Evolutionary conservation across 2,113 vertebrate species (phyloP).

Genomic region (Mystacornis crossleyi): DNA sequence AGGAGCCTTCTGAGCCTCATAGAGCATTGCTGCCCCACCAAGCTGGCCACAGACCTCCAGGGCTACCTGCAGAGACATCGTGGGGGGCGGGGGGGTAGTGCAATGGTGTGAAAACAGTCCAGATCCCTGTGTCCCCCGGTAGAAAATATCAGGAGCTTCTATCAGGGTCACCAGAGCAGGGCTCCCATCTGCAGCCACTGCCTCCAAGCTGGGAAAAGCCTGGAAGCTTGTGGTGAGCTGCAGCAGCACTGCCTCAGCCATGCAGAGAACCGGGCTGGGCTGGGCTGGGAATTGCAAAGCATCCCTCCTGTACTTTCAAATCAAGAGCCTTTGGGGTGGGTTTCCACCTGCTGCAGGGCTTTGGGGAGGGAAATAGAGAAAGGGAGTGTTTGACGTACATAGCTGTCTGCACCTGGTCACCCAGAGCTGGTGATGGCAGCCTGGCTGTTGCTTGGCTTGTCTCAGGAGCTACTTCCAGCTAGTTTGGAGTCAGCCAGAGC

Average conservation of each 20-base stretch:
- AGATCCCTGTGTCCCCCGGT: neutral
- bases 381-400: neutral
- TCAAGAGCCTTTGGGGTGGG: neutral
- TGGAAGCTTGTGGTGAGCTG: neutral
- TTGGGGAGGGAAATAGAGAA: neutral
- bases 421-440: neutral
- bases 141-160: neutral
- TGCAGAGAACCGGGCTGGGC: neutral
- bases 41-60: neutral
- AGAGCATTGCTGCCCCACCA: accelerated
- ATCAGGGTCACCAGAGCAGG: neutral
- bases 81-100: accelerated
- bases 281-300: neutral
- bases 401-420: neutral
- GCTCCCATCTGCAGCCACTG: accelerated
- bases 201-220: neutral
- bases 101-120: neutral
- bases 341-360: neutral
- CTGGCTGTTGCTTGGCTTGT: accelerated
- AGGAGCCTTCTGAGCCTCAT: neutral
- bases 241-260: neutral
- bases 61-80: neutral
- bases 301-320: neutral
- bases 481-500: neutral
- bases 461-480: neutral